phyloP scores from a whole-genome alignment of 2,113 vertebrate genomes.

The Sigmodon hispidus region DNA sequence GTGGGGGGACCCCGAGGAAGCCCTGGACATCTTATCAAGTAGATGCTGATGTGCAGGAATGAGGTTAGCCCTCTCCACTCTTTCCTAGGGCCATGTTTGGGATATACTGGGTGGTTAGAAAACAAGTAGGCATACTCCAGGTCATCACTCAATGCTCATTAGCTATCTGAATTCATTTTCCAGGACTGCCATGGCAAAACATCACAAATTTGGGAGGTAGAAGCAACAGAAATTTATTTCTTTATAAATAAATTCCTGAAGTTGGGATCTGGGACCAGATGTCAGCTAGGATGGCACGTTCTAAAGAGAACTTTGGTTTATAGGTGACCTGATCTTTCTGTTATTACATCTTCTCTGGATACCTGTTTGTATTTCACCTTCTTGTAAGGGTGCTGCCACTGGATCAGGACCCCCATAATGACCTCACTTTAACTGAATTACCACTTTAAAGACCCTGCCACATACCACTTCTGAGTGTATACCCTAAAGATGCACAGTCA shows the following conservation, averaged over 20 bases:
- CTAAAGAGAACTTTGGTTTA: neutral
- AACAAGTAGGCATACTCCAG: neutral
- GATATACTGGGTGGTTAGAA: neutral
- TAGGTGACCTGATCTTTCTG: accelerated
- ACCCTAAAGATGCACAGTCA: too few species aligned
- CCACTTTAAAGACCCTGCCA: neutral
- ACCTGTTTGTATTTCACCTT: neutral
- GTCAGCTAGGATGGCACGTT: neutral
- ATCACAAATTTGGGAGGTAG: neutral
- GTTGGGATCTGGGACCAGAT: neutral
- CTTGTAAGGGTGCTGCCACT: neutral
- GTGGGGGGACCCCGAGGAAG: neutral
- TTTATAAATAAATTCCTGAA: neutral
- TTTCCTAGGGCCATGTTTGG: neutral
- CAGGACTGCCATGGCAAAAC: neutral
- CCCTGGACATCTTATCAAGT: neutral
- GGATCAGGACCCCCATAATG: neutral
- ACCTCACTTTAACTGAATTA: neutral
- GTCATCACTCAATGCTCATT: neutral
- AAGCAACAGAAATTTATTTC: neutral
- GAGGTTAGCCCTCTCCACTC: accelerated
- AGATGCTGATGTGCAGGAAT: neutral
- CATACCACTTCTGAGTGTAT: too few species aligned
- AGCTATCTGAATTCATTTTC: neutral
- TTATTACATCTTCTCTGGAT: neutral